Evolutionary conservation across 2,888 invertebrate species (phyloP).

Genomic region (Vanessa cardui): DNA sequence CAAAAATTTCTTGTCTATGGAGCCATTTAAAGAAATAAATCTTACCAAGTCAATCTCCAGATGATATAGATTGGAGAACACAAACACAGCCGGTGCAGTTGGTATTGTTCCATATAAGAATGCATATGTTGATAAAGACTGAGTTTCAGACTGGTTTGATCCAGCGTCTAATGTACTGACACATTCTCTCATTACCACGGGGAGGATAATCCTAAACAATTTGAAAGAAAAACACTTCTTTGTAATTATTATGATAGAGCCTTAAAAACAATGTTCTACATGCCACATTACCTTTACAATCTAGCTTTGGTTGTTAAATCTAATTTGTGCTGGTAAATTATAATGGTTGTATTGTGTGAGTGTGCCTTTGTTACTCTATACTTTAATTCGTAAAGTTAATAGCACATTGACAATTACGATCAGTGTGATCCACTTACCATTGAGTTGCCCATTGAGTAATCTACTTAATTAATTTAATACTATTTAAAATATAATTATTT

Average conservation of each 20-base stretch:
- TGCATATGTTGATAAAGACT: slow-evolving; percentile 94
- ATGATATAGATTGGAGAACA: slow-evolving; percentile 94
- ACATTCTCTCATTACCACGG: slow-evolving; percentile 93
- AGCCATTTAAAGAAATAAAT: background rate
- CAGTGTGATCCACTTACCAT: too few species aligned
- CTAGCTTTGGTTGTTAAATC: too few species aligned
- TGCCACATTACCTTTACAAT: too few species aligned
- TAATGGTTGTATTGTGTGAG: too few species aligned
- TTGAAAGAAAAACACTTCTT: background rate
- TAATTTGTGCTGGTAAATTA: too few species aligned
- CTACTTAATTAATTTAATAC: too few species aligned
- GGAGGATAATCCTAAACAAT: slow-evolving; percentile 86
- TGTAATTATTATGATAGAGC: background rate
- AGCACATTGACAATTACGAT: too few species aligned
- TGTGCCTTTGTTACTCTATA: too few species aligned
- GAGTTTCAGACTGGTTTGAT: slow-evolving; percentile 87
- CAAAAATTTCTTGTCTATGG: too few species aligned
- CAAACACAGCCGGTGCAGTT: slow-evolving; percentile 97
- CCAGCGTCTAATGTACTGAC: slow-evolving; percentile 89
- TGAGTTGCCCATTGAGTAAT: too few species aligned
- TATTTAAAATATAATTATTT: too few species aligned
- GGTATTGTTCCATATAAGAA: slow-evolving; percentile 98
- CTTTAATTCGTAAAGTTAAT: too few species aligned
- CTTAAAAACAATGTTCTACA: background rate
- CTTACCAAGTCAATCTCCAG: slow-evolving; percentile 93